Evolutionary conservation across 1,140 invertebrate species (phyloP).

Genomic region (Rhysida immarginata): DNA sequence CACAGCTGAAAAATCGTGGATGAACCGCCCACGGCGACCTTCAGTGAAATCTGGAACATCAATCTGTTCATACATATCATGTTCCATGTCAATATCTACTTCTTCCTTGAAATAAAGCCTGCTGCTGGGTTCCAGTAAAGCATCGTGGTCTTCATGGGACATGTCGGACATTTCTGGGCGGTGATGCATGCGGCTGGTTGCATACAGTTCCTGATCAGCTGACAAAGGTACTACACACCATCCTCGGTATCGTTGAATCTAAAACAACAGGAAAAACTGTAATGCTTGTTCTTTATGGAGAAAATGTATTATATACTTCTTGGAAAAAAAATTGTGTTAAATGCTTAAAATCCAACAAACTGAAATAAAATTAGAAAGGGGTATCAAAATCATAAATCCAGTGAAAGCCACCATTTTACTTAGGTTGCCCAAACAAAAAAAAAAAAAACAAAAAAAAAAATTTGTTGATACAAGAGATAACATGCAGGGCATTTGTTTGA

Average conservation of each 20-base stretch:
- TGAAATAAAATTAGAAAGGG: too few relatives aligned
- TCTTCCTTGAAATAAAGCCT: slow-evolving; percentile 48
- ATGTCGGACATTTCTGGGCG: background rate
- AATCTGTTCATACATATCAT: slow-evolving; percentile 53
- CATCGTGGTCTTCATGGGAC: slow-evolving; percentile 18
- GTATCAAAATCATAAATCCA: too few relatives aligned
- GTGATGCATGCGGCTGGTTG: slow-evolving; percentile 3
- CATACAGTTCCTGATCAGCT: background rate
- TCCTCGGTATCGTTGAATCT: slow-evolving; percentile 43
- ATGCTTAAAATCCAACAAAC: too few relatives aligned
- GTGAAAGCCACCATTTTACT: too few relatives aligned
- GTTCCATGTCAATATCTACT: slow-evolving; percentile 53
- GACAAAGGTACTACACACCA: slow-evolving; percentile 50
- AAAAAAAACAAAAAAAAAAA: too few relatives aligned
- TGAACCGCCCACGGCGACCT: slow-evolving; percentile 58
- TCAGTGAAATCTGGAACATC: slow-evolving; percentile 62
- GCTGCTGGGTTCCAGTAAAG: slow-evolving; percentile 12
- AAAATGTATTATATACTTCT: too few relatives aligned
- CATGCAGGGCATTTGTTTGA: too few relatives aligned
- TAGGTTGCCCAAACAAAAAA: too few relatives aligned
- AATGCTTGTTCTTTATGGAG: too few relatives aligned
- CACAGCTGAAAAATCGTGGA: slow-evolving; percentile 72
- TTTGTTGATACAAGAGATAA: too few relatives aligned
- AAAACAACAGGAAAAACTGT: slow-evolving; percentile 16
- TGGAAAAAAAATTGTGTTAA: too few relatives aligned